Conservation (phyloP, 2,113 vertebrate species). For the Oncorhynchus clarkii region DNA sequence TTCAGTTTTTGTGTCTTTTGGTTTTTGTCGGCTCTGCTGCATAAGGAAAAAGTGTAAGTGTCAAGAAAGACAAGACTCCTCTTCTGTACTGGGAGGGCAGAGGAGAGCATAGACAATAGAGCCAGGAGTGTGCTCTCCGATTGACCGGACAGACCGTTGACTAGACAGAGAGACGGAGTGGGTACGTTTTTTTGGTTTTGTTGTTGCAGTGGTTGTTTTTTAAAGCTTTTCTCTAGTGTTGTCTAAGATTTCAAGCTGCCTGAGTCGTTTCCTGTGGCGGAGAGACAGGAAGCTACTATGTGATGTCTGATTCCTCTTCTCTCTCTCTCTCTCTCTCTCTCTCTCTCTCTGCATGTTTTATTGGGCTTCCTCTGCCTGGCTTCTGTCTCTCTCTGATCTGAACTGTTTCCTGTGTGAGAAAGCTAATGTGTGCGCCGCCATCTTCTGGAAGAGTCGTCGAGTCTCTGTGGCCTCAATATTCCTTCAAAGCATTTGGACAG, state of each 20-base stretch:
- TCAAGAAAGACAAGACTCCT: no score
- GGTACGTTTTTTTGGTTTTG: conserved; percentile 31
- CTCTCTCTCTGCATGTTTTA: conserved; percentile 59
- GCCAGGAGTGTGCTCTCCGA: neutral
- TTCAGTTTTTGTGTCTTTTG: conserved; percentile 6
- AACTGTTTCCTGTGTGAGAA: conserved; percentile 43
- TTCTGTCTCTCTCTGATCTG: conserved; percentile 45
- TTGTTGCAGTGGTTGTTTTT: conserved; percentile 20
- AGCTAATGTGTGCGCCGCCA: neutral
- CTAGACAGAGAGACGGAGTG: conserved; percentile 1
- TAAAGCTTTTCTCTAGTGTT: neutral
- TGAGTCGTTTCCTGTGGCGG: conserved; percentile 72
- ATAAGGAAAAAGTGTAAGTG: conserved; percentile 15
- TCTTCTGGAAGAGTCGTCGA: conserved; percentile 15
- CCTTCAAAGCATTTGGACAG: neutral
- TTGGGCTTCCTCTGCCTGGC: conserved; percentile 33
- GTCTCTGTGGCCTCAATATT: neutral
- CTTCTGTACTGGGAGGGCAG: neutral
- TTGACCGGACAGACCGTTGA: neutral
- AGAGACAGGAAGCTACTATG: conserved; percentile 65
- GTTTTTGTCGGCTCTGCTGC: no score
- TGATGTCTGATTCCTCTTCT: conserved; percentile 36
- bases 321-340: conserved; percentile 64
- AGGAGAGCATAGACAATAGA: neutral
- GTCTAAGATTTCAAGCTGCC: conserved; percentile 57